These are phyloP conservation scores for Leptobrachium leishanense DNA, from an alignment of 2,113 vertebrate species.

Conservation along the genomic window DNA sequence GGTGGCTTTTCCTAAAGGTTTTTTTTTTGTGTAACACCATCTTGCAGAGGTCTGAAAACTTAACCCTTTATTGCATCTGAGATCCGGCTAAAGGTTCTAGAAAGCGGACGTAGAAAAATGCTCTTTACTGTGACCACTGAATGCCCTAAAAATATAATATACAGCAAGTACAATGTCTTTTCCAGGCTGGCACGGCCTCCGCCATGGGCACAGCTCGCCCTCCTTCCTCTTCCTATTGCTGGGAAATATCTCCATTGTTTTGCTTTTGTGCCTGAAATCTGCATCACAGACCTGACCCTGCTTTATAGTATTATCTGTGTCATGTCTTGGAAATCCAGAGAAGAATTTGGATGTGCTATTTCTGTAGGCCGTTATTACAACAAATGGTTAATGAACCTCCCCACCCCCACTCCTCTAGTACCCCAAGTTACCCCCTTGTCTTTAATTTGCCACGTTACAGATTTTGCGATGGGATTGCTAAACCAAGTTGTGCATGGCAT, in stretches of 20 bases:
- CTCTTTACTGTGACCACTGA: background rate
- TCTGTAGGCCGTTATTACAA: background rate
- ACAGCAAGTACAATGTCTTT: slow-evolving; percentile 18
- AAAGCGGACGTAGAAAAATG: background rate
- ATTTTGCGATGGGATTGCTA: too few species aligned
- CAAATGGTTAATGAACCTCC: background rate
- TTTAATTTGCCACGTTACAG: too few species aligned
- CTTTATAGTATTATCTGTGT: too few species aligned
- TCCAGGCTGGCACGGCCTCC: background rate
- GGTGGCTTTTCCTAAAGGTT: too few species aligned
- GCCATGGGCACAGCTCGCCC: background rate
- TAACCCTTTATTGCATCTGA: too few species aligned
- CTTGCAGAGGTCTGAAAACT: too few species aligned
- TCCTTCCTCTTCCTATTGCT: too few species aligned
- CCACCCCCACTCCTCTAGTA: background rate
- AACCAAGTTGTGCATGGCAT: too few species aligned
- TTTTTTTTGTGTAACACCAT: too few species aligned
- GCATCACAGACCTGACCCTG: too few species aligned
- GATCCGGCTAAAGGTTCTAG: background rate
- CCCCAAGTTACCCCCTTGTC: background rate
- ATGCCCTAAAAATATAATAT: slow-evolving; percentile 25
- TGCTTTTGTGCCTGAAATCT: too few species aligned
- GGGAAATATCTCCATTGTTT: too few species aligned
- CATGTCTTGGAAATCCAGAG: background rate
- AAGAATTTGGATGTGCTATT: background rate